phyloP scores from a whole-genome alignment of 2,888 invertebrate genomes.

The Rotaria magnacalcarata region DNA sequence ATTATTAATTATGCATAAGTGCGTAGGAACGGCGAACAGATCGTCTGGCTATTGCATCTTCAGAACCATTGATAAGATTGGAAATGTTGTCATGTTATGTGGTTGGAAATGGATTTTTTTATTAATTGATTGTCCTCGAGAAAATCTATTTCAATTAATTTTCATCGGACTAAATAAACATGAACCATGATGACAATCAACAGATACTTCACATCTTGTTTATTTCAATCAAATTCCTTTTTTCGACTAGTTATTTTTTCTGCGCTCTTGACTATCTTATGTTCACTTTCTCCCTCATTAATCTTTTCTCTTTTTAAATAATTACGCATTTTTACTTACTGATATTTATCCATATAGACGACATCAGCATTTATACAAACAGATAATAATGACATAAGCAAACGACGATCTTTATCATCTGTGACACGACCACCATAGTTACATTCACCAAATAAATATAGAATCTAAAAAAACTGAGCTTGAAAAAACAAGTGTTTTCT shows the following conservation, averaged over 20 bases:
- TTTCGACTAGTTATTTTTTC: background rate
- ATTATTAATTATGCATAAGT: background rate
- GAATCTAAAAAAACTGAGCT: background rate
- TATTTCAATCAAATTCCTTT: background rate
- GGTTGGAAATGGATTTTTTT: background rate
- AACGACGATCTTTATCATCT: conserved; percentile 61
- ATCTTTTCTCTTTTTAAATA: background rate
- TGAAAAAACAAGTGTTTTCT: no score
- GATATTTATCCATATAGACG: conserved; percentile 53
- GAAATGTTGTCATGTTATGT: background rate
- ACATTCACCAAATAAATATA: conserved; percentile 55
- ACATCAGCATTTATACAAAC: conserved; percentile 55
- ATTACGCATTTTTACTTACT: conserved; percentile 49
- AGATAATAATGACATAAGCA: conserved; percentile 58
- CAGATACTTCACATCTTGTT: background rate
- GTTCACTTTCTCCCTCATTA: no score
- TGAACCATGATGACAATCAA: background rate
- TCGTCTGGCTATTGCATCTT: background rate
- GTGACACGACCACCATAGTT: conserved; percentile 62
- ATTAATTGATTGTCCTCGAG: background rate
- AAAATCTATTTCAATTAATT: background rate
- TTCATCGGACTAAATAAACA: background rate
- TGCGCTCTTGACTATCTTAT: background rate
- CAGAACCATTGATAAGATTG: background rate
- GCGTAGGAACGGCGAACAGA: background rate